These are phyloP conservation scores for Alosa sapidissima DNA, from an alignment of 2,797 vertebrate genomes.

Conservation along the genomic window DNA sequence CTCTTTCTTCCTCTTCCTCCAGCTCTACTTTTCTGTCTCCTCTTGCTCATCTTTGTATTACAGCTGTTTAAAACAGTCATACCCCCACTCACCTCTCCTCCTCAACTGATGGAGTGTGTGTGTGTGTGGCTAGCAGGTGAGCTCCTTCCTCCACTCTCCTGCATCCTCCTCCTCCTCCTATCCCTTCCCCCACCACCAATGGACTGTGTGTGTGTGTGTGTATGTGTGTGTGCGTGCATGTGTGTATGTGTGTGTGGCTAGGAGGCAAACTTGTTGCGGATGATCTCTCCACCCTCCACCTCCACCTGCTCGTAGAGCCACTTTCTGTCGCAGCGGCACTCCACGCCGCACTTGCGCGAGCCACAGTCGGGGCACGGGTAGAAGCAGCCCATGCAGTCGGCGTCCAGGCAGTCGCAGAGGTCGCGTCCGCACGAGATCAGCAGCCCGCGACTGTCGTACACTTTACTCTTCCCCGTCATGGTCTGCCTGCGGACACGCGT, in stretches of 20 bases:
- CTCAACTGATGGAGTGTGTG: too few relatives aligned
- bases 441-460: slow-evolving; percentile 88
- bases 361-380: slow-evolving; percentile 90
- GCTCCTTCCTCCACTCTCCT: too few relatives aligned
- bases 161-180: background rate
- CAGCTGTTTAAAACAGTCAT: too few relatives aligned
- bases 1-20: background rate
- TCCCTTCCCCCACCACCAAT: background rate
- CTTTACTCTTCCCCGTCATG: slow-evolving; percentile 84
- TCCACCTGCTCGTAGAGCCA: slow-evolving; percentile 98
- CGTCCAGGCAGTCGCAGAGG: slow-evolving; percentile 94
- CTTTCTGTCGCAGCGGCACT: slow-evolving; percentile 95
- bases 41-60: background rate
- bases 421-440: slow-evolving; percentile 88
- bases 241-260: slow-evolving; percentile 54
- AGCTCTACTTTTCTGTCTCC: background rate
- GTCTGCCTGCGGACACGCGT: slow-evolving; percentile 74
- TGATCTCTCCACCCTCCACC: slow-evolving; percentile 94
- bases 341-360: slow-evolving; percentile 91
- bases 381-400: slow-evolving; percentile 95
- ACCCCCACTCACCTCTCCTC: too few relatives aligned
- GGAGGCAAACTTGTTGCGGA: slow-evolving; percentile 83
- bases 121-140: too few relatives aligned
- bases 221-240: too few relatives aligned
- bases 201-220: too few relatives aligned